Evolutionary conservation across 2,888 invertebrate species (phyloP), one percentile per base, ranked within the genome.

Genomic region (Baronia brevicornis): DNA sequence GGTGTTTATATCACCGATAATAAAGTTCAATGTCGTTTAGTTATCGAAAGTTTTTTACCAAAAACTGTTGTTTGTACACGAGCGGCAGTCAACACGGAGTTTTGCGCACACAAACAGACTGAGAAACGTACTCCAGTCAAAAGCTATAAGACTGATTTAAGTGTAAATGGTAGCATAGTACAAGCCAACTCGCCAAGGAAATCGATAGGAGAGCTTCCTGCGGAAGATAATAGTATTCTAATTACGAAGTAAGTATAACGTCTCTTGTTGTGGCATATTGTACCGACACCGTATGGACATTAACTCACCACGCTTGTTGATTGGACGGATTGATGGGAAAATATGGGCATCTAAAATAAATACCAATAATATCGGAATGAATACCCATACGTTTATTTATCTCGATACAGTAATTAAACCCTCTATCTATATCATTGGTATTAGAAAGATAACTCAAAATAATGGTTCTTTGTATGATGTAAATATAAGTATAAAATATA

Each of bases 41-140:
- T 62, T 1, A 49, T 82, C 1, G 66, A 80, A 17, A 74, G 85
- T 32, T 62, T 78, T 28, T 85, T 90, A 50, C 88, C 90, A 38
- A 87, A 91, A 43, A 89, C 89, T 36, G 84, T 93, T 12, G 64
- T 82, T 1, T 91, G 91, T 47, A 88, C 87, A 11, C 84, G 75
- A 39, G 86, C 90, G 4, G 84, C 88, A 11, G 72, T 93, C 29
- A 90, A 91, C 39, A 85, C 89, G 51, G 90, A 90, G 50, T 57
- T 68, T 48, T 80, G 73, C 52, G 86, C 71, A 44, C 84, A 73
- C 1, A 70, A 58, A 11, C 46, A 47, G 34, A 51, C 46, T 7
- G 71, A 69, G 11, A 74, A 69, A 36, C 45, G 49, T 39, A 71
- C 72, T 39, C 67, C 79, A 37, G 65, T 61, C 27, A 84, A 73